Conservation (phyloP, 2,888 invertebrate species). For the Smittia sp. region DNA sequence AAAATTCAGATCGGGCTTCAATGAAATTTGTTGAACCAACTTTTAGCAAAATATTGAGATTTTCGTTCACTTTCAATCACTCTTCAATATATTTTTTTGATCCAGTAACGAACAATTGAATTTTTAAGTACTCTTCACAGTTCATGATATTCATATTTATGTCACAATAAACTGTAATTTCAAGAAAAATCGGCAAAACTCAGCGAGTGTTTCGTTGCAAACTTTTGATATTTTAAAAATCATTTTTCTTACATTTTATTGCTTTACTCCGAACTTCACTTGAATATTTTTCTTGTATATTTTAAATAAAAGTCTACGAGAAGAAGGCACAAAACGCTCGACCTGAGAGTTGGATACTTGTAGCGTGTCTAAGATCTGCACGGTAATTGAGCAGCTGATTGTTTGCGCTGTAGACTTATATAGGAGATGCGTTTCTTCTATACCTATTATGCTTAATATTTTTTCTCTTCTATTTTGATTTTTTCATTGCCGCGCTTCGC, state of each 20-base stretch:
- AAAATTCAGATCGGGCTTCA: too few species aligned
- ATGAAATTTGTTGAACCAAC: too few species aligned
- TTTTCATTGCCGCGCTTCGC: neutral
- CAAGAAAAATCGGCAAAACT: too few species aligned
- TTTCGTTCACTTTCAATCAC: too few species aligned
- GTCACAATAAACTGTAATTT: too few species aligned
- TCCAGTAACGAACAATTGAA: too few species aligned
- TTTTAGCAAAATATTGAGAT: too few species aligned
- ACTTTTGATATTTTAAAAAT: neutral
- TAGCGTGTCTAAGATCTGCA: constrained; percentile 26
- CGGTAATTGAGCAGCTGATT: constrained; percentile 39
- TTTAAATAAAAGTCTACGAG: neutral
- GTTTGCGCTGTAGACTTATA: constrained; percentile 10
- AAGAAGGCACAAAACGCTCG: neutral
- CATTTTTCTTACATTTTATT: neutral
- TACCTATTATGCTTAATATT: neutral
- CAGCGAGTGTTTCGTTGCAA: too few species aligned
- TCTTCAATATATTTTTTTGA: too few species aligned
- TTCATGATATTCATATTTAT: too few species aligned
- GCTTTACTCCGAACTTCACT: neutral
- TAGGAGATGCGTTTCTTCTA: constrained; percentile 28
- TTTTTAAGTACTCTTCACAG: too few species aligned
- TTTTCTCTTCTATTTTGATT: neutral
- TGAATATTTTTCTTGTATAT: neutral
- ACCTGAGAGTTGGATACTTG: neutral